Evolutionary conservation across 2,888 invertebrate species (phyloP).

Genomic region (Perizoma affinitatum): DNA sequence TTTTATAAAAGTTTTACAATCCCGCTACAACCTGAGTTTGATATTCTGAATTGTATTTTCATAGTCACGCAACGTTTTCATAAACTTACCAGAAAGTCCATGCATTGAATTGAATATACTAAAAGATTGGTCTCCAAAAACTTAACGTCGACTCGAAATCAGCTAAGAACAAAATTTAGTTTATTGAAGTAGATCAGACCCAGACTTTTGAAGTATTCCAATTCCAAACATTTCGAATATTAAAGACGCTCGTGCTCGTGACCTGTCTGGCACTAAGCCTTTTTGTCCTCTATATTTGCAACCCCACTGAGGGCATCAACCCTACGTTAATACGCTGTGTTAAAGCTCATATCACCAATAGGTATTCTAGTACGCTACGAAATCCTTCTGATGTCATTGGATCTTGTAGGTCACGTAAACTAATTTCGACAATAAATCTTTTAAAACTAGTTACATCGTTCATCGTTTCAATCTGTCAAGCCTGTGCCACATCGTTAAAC

Average conservation of each 20-base stretch:
- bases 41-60: no score
- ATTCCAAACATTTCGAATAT: constrained; percentile 14
- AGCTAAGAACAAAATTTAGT: no score
- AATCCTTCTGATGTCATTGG: constrained; percentile 7
- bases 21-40: no score
- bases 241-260: constrained; percentile 16
- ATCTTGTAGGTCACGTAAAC: neutral
- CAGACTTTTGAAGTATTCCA: constrained; percentile 9
- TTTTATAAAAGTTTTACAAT: no score
- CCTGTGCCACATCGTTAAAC: constrained; percentile 37
- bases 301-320: constrained; percentile 18
- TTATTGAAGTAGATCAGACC: constrained; percentile 3
- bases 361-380: neutral
- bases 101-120: no score
- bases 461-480: constrained; percentile 38
- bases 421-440: constrained; percentile 12
- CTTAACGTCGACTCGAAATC: no score
- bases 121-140: no score
- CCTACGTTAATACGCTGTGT: constrained; percentile 14
- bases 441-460: constrained; percentile 11
- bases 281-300: constrained; percentile 24
- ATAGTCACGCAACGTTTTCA: no score
- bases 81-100: no score
- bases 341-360: neutral
- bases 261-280: constrained; percentile 28